A percentile compares a stretch with the other conserved stretches of the same genome.
These are phyloP conservation scores for Piezodorus guildinii DNA, from an alignment of 1,140 invertebrate genomes.

Conservation along the genomic window DNA sequence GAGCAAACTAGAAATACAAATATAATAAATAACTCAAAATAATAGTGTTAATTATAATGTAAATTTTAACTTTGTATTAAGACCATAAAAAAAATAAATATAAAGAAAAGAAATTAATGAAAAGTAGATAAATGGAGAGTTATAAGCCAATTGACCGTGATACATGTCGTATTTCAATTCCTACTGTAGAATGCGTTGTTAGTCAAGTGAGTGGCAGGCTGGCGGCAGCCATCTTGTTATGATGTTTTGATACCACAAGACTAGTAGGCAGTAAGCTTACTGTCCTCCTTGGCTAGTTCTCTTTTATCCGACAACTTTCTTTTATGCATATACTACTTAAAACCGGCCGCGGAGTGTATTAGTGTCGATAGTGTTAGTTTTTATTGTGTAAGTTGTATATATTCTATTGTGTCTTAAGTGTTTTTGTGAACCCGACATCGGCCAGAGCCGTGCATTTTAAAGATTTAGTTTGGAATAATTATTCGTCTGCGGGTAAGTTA, in stretches of 20 bases:
- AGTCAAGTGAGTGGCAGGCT: not conserved
- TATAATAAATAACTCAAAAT: too few relatives aligned
- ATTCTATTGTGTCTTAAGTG: not conserved
- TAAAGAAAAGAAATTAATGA: not conserved
- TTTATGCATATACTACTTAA: not conserved
- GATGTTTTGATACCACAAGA: conserved; percentile 3
- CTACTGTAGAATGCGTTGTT: conserved; percentile 6
- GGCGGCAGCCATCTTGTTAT: conserved; percentile 5
- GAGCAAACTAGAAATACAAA: too few relatives aligned
- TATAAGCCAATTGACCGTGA: not conserved
- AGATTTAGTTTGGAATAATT: conserved; percentile 6
- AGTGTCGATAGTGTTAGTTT: not conserved
- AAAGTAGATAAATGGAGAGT: not conserved
- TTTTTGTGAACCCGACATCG: too few relatives aligned
- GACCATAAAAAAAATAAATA: too few relatives aligned
- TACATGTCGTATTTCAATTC: not conserved
- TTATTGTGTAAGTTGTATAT: not conserved
- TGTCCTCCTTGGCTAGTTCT: not conserved
- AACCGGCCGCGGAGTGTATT: not conserved
- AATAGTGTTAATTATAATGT: too few relatives aligned
- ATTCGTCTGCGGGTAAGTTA: not conserved
- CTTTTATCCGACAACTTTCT: not conserved
- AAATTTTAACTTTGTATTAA: too few relatives aligned
- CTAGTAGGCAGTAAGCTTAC: not conserved
- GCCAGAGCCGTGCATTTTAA: not conserved